phyloP scores from a whole-genome alignment of 2,113 vertebrate species.

The Piaya cayana region DNA sequence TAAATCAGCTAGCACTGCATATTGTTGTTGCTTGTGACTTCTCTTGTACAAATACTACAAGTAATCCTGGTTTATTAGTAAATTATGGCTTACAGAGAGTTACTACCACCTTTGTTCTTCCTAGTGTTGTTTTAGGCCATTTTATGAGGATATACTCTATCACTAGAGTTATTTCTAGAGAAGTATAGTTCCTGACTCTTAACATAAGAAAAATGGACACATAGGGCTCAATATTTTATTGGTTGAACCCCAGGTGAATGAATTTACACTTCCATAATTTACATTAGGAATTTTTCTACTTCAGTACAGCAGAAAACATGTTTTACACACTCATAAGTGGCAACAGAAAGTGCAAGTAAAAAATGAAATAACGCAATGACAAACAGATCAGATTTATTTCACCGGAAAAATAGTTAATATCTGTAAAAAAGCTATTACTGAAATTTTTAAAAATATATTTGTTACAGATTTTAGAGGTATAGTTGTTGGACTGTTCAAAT shows the following conservation, averaged over 20 bases:
- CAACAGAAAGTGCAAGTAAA: neutral
- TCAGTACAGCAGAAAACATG: fast-evolving
- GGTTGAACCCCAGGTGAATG: neutral
- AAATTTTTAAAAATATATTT: neutral
- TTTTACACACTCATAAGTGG: neutral
- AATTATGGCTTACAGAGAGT: neutral
- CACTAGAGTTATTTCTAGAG: neutral
- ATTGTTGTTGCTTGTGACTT: neutral
- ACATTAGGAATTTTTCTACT: neutral
- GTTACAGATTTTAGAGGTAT: neutral
- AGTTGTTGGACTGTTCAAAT: neutral
- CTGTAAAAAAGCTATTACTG: neutral
- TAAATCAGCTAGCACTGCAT: neutral
- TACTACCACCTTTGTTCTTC: neutral
- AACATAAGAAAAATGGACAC: neutral
- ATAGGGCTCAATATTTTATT: neutral
- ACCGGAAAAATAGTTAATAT: neutral
- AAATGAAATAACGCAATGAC: neutral
- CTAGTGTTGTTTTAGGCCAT: neutral
- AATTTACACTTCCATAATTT: neutral
- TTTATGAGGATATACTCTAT: neutral
- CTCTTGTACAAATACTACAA: neutral
- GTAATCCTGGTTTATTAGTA: neutral
- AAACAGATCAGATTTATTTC: neutral
- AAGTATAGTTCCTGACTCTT: neutral